Percentiles rank a stretch among this genome's conserved stretches.
Evolutionary conservation across 1,140 invertebrate genomes (phyloP).

Genomic region (Idris sp.): DNA sequence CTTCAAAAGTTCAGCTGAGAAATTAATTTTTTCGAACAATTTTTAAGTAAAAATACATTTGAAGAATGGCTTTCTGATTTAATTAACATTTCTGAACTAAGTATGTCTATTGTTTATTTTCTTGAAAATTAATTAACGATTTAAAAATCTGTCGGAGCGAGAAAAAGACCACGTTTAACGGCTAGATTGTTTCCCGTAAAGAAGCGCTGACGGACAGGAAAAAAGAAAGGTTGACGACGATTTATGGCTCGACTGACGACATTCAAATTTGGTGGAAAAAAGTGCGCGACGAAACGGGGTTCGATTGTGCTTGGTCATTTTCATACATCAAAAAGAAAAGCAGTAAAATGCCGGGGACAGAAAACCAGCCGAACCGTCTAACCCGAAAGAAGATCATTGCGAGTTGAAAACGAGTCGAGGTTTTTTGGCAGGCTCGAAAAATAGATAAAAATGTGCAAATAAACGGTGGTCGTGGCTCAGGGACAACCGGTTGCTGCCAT

Average conservation of each 20-base stretch:
- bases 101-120: no score
- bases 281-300: constrained; percentile 24
- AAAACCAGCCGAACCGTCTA: constrained; percentile 39
- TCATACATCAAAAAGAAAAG: constrained; percentile 44
- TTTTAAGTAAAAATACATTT: no score
- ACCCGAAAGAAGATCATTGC: constrained; percentile 59
- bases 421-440: constrained; percentile 75
- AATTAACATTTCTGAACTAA: no score
- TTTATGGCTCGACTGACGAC: constrained; percentile 10
- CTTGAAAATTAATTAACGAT: no score
- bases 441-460: constrained; percentile 78
- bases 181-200: no score
- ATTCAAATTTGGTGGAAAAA: constrained; percentile 31
- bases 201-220: no score
- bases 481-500: constrained; percentile 78
- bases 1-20: no score
- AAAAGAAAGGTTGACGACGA: constrained; percentile 6
- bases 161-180: no score
- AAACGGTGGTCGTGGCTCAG: constrained; percentile 75
- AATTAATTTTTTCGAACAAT: no score
- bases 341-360: constrained; percentile 16
- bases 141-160: no score
- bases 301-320: constrained; percentile 33
- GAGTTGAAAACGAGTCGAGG: constrained; percentile 59
- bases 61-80: no score